A percentile compares a stretch with the other conserved stretches of the same genome.
phyloP scores from a whole-genome alignment of 1,140 invertebrate species.

The Pseudobourletiella spinata region DNA sequence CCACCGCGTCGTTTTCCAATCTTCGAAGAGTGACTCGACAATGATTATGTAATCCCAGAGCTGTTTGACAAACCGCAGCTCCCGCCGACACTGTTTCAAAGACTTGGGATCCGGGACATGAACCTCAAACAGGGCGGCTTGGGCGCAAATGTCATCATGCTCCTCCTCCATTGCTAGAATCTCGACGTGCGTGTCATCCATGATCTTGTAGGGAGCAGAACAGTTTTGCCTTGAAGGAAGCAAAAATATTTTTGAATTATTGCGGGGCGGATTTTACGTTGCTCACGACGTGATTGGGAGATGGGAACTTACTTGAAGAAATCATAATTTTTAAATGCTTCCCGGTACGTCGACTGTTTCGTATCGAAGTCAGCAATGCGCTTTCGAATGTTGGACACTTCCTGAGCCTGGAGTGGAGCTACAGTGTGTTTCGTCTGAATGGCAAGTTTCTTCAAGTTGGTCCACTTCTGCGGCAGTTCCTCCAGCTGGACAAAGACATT shows the following conservation, averaged over 20 bases:
- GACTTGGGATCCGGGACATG: conserved; percentile 87
- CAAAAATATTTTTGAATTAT: not conserved
- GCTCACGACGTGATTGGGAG: too few species aligned
- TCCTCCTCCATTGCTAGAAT: conserved; percentile 68
- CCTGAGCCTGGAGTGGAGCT: conserved; percentile 85
- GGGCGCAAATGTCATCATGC: conserved; percentile 76
- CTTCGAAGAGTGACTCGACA: conserved; percentile 81
- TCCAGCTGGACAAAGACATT: conserved; percentile 67
- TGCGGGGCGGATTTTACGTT: too few species aligned
- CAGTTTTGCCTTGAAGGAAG: conserved; percentile 69
- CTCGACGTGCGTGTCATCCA: conserved; percentile 70
- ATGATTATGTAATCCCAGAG: conserved; percentile 92
- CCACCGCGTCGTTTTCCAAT: conserved; percentile 96
- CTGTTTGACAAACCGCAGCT: conserved; percentile 61
- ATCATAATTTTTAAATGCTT: conserved; percentile 62
- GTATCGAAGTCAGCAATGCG: conserved; percentile 77
- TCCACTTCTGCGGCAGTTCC: conserved; percentile 93
- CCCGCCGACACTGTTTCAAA: conserved; percentile 80
- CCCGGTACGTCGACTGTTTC: conserved; percentile 72
- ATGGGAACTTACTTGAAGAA: conserved; percentile 56
- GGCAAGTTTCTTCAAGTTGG: conserved; percentile 86
- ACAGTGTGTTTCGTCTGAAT: conserved; percentile 86
- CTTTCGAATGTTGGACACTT: conserved; percentile 79
- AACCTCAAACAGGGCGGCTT: conserved; percentile 88
- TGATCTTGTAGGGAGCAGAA: conserved; percentile 61